Evolutionary conservation across 1,140 invertebrate genomes (phyloP), one percentile per base, ranked within the genome.

Genomic region (Gryon sp.): DNA sequence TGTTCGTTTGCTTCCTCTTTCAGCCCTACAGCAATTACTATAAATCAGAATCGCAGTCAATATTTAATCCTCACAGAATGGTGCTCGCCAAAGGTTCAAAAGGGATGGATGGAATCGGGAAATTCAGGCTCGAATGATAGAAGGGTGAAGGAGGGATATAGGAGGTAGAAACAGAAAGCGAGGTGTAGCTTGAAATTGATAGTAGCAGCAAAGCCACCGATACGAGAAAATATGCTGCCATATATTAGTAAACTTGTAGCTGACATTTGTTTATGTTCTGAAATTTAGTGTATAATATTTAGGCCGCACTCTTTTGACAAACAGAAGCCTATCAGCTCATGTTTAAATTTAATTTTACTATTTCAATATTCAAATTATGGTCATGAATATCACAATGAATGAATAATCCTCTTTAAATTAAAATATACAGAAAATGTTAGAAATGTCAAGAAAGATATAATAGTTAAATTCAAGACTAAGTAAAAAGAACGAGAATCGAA

Each of bases 31-130:
- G 85, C 86, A 87, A 87, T 87, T 86, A 86, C 85, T 87, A 87
- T 87, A 87, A 87, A 87, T 87, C 86, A 87, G 83, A 86, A 87
- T 86, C 81, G 84, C 83, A 86, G 86, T 86, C 86, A 84, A 86
- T 87, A 87, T 86, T 87, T 87, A 87, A 87, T 87, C 86, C 84
- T 82, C 81, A 82, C 80, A 81, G 84, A 85, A 87, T 85, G 79
- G 84, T 81, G 83, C 80, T 83, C 80, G 73, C 70, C 79, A 78
- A 81, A 48, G 77, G 55, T 75, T 77, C 80, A 70, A 79, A 80
- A 80, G 73, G 80, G 70, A 76, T 63, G 60, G 68, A 63, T 69
- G 68, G 75, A 57, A 69, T 68, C 80, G 52, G 48, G 41, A 70
- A 76, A 68, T 41, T 63, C 26, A 14, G 20, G 4, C 4, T n/a